phyloP scores from a whole-genome alignment of 2,888 invertebrate species.

The Meiosimyza decipiens region DNA sequence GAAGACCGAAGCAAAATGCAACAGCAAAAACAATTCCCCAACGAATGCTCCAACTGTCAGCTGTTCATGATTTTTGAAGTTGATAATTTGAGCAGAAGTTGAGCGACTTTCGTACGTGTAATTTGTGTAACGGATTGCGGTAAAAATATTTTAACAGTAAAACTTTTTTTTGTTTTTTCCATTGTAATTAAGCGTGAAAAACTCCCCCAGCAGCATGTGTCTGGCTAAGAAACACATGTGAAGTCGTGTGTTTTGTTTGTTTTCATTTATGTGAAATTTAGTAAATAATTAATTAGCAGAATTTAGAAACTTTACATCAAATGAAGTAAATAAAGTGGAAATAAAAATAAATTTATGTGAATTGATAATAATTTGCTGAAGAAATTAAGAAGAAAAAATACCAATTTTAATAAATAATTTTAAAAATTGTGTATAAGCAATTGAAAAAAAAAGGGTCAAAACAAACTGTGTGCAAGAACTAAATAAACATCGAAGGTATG shows the following conservation, averaged over 20 bases:
- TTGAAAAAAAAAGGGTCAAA: too few relatives aligned
- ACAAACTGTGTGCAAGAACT: too few relatives aligned
- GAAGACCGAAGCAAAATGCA: neutral
- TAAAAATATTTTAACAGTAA: too few relatives aligned
- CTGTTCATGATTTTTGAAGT: constrained; percentile 1
- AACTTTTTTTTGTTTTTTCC: neutral
- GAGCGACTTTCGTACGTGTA: constrained; percentile 11
- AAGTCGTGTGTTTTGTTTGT: neutral
- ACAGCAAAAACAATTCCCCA: constrained; percentile 11
- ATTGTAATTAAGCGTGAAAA: constrained; percentile 1
- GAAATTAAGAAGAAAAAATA: too few relatives aligned
- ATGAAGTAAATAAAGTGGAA: neutral
- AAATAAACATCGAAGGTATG: too few relatives aligned
- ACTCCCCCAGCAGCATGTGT: constrained; percentile 3
- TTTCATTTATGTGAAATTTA: neutral
- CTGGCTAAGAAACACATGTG: constrained; percentile 10
- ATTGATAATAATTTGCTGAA: too few relatives aligned
- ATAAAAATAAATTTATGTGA: too few relatives aligned
- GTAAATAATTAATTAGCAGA: constrained; percentile 25
- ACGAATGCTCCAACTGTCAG: constrained; percentile 9
- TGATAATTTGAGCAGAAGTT: constrained; percentile 6
- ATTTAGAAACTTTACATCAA: neutral
- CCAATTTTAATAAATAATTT: too few relatives aligned
- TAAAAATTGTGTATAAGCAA: too few relatives aligned
- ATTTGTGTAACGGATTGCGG: neutral